Base-by-base conservation (phyloP, 53 echinoderm and acorn worm genomes). In the Stichopus horrens region DNA sequence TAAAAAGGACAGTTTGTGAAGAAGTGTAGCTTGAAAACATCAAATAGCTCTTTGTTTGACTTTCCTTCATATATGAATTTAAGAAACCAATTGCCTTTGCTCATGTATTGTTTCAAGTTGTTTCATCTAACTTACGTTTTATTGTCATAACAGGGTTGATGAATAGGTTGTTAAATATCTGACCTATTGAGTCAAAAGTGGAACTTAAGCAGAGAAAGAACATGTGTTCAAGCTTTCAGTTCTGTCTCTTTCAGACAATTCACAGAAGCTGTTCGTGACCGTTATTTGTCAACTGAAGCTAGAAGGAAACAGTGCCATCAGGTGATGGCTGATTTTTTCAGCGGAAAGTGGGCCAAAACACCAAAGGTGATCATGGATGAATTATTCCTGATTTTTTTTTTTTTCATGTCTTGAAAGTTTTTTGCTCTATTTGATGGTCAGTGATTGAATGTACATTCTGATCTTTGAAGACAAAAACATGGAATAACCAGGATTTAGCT, bases 271-370 rank as follows among this genome's bases (percentile, higher is more conserved):
- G 95, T 95, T 19, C 58, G 65, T 58, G 96, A 94, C 58, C 91
- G 95, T 19, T 98, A 98, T 88, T 90, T 98, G 14, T 86, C 88
- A 7, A 93, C 94, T 68, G 87, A 92, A 9, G 89, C 89, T 6
- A 82, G 83, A 67, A 86, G 90, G 68, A 74, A 88, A 86, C 79
- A 88, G 37, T 77, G 94, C 10, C 95, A 96, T 66, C 93, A 90
- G 86, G 91, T 98, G 18, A 63, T 98, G 73, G 95, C 94, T 18
- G 99, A 98, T 54, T 98, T 96, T 90, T 98, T 98, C 74, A 81
- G 83, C 22, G 99, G 96, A 37, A 94, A 90, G 55, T 98, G 99
- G 99, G 76, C 77, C 77, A 77, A 92, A n/a, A 92, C 77, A 23
- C 83, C 84, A 89, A 92, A 92, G 89, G 92, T 92, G 57, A 88